These are phyloP conservation scores for Centropyge bicolor DNA, from an alignment of 2,797 vertebrate genomes.

Conservation along the genomic window DNA sequence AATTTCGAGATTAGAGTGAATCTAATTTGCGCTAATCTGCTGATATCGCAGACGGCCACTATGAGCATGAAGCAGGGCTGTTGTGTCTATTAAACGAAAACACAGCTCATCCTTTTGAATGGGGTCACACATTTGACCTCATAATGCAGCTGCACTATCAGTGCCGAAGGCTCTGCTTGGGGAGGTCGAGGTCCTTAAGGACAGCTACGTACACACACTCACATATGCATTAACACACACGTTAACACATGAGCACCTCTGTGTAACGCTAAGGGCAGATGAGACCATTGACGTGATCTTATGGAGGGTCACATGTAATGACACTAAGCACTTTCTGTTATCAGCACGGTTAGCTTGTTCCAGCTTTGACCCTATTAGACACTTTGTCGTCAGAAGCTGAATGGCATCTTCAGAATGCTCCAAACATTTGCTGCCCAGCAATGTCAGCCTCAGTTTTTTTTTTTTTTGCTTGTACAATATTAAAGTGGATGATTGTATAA, in stretches of 20 bases:
- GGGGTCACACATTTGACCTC: conserved; percentile 68
- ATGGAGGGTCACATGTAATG: conserved; percentile 57
- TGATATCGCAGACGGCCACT: conserved; percentile 13
- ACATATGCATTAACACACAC: not conserved
- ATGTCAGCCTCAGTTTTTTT: too few relatives aligned
- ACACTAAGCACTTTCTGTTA: conserved; percentile 74
- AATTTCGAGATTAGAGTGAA: conserved; percentile 20
- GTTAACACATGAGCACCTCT: not conserved
- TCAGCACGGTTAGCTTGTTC: conserved; percentile 65
- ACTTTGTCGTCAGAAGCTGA: conserved; percentile 41
- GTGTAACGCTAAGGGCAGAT: conserved; percentile 5
- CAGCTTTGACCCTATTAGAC: conserved; percentile 70
- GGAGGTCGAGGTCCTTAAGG: conserved; percentile 24
- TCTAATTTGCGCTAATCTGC: conserved; percentile 36
- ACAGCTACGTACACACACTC: conserved; percentile 7
- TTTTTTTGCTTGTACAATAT: too few relatives aligned
- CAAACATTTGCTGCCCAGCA: conserved; percentile 6
- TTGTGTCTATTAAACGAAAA: conserved; percentile 65
- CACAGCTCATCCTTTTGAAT: conserved; percentile 60
- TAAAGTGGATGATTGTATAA: too few relatives aligned
- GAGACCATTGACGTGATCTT: conserved; percentile 28
- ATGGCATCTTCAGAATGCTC: conserved; percentile 20
- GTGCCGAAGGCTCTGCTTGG: conserved; percentile 43
- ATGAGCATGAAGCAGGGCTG: conserved; percentile 31
- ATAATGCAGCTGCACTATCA: conserved; percentile 72